Evolutionary conservation across 2,797 vertebrate genomes (phyloP), one percentile per base, ranked within the genome.

Genomic region (Hyperoplus immaculatus): DNA sequence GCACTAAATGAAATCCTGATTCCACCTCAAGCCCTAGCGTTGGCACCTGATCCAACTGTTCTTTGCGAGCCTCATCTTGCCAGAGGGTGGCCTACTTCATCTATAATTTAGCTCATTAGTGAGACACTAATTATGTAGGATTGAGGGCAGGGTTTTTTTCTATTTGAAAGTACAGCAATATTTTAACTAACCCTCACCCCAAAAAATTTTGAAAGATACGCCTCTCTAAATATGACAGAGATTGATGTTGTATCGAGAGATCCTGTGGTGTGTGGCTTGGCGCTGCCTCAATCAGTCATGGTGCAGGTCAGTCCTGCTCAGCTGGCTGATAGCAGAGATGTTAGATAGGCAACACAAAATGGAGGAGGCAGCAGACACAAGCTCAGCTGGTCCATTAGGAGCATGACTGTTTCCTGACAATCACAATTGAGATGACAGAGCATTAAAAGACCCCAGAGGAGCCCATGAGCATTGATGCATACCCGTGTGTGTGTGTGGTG

Each of bases 301-400:
- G 67, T 69, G 69, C 51, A 14, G 67, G 82, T 74, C 62, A 4
- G 68, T 9, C 21, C 81, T 83, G 91, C 91, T 93, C 92, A 94
- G 91, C 92, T 92, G 91, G 91, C 89, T 57, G 76, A 82, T 74
- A 82, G 92, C 89, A 89, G 85, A 93, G 92, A 93, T 87, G 91
- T 92, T 87, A 92, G 89, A 82, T 77, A 39, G 84, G 72, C 45
- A 74, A 78, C 82, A 87, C 90, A 93, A 94, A 94, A 93, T 92
- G 92, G 91, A 92, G 93, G 90, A 91, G 86, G 88, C 90, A 91
- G 91, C 91, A 93, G 90, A 93, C 93, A 89, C 90, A 84, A 92
- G 88, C 93, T 94, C 94, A 94, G 93, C 93, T 95, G 94, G 89
- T 92, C 92, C 93, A 94, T 95, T 94, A 95, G 87, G 72, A 81